Evolutionary conservation across 2,888 invertebrate genomes (phyloP).

Genomic region (Serrognathus titanus): DNA sequence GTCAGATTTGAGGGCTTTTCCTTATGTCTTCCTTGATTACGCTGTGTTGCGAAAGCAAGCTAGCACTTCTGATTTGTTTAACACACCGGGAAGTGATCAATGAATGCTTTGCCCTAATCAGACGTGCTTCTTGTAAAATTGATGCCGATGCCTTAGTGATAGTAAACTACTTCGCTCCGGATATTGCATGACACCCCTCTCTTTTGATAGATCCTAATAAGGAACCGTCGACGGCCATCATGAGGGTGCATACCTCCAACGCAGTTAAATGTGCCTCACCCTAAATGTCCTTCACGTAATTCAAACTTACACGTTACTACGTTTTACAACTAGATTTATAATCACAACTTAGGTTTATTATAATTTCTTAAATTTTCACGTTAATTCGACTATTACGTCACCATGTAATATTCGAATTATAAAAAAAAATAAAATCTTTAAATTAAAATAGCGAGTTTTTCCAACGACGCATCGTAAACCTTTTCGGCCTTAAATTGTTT

Average conservation of each 20-base stretch:
- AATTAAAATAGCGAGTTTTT: slow-evolving; percentile 4
- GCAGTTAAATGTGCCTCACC: slow-evolving; percentile 13
- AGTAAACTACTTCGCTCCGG: slow-evolving; percentile 6
- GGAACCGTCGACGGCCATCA: slow-evolving; percentile 27
- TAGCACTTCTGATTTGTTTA: slow-evolving; percentile 31
- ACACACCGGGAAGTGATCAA: slow-evolving; percentile 7
- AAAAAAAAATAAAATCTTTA: slow-evolving; percentile 20
- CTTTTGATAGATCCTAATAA: slow-evolving; percentile 41
- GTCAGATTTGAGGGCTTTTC: slow-evolving; percentile 47
- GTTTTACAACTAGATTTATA: slow-evolving; percentile 37
- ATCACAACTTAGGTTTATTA: slow-evolving; percentile 35
- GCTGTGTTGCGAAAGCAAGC: slow-evolving; percentile 26
- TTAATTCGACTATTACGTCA: slow-evolving; percentile 29
- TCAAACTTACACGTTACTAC: slow-evolving; percentile 33
- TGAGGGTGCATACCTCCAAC: slow-evolving; percentile 16
- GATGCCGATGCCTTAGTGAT: slow-evolving; percentile 38
- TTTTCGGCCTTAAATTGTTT: not conserved
- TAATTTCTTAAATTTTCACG: slow-evolving; percentile 16
- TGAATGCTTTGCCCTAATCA: slow-evolving; percentile 25
- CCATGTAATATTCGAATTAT: slow-evolving; percentile 30
- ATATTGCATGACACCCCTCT: slow-evolving; percentile 42
- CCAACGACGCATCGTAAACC: no score
- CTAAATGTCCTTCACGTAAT: slow-evolving; percentile 31
- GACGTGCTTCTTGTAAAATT: slow-evolving; percentile 27
- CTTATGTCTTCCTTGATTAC: slow-evolving; percentile 39